phyloP scores from a whole-genome alignment of 2,888 invertebrate species.

The Schizaphis graminum region DNA sequence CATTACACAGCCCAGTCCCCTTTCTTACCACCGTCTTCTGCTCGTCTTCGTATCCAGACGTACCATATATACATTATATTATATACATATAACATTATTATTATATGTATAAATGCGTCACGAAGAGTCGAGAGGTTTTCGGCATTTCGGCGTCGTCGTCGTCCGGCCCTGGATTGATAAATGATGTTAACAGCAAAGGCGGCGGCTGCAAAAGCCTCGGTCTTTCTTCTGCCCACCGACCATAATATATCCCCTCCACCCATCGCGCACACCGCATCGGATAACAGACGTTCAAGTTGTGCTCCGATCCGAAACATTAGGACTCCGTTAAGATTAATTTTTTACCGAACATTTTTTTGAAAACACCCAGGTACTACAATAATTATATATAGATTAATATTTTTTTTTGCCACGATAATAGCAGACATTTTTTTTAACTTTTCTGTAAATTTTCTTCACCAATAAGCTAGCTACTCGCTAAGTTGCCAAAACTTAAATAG shows the following conservation, averaged over 20 bases:
- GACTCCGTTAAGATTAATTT: background rate
- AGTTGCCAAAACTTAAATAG: background rate
- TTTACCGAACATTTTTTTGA: background rate
- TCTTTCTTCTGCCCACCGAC: conserved; percentile 27
- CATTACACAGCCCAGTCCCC: background rate
- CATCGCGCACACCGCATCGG: background rate
- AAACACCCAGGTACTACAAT: background rate
- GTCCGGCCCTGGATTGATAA: conserved; percentile 54
- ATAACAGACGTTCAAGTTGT: background rate
- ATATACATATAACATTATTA: background rate
- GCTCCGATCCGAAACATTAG: background rate
- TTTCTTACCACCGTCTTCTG: background rate
- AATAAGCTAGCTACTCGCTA: background rate
- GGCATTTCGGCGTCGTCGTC: conserved; percentile 14
- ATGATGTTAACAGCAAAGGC: conserved; percentile 38
- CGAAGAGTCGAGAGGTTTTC: conserved; percentile 17
- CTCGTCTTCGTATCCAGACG: background rate
- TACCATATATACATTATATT: background rate
- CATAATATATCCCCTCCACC: background rate
- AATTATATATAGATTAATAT: background rate
- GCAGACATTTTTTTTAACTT: background rate
- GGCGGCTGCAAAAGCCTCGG: background rate
- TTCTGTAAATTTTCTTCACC: background rate
- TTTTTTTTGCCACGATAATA: background rate
- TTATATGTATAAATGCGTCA: background rate